phyloP scores from a whole-genome alignment of 2,888 invertebrate genomes.

The Clostera curtula region DNA sequence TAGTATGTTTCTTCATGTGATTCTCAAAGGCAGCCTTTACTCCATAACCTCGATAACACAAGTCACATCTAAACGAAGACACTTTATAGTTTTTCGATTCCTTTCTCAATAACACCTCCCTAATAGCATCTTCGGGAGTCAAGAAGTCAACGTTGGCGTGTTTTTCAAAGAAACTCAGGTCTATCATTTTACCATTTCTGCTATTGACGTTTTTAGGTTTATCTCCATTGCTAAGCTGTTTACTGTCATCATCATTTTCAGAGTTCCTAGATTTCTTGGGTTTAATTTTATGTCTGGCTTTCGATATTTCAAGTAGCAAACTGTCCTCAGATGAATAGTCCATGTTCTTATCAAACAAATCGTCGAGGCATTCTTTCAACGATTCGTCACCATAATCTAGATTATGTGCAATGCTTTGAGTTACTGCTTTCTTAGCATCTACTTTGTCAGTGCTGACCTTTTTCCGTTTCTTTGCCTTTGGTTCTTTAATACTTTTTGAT shows the following conservation, averaged over 20 bases:
- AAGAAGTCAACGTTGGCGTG: conserved; percentile 28
- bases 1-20: conserved; percentile 34
- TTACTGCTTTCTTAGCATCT: too few relatives aligned
- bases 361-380: too few relatives aligned
- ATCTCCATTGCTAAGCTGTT: background rate
- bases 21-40: conserved; percentile 28
- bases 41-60: conserved; percentile 34
- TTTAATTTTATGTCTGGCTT: too few relatives aligned
- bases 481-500: conserved; percentile 7
- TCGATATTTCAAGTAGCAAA: too few relatives aligned
- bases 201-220: conserved; percentile 6
- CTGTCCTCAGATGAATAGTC: too few relatives aligned
- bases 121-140: conserved; percentile 30
- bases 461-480: conserved; percentile 12
- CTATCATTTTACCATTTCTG: conserved; percentile 11
- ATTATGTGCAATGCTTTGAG: too few relatives aligned
- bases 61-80: conserved; percentile 32
- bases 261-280: too few relatives aligned
- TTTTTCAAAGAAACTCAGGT: conserved; percentile 27
- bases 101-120: conserved; percentile 31
- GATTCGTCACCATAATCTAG: too few relatives aligned
- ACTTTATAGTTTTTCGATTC: conserved; percentile 32
- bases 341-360: too few relatives aligned
- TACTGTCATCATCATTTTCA: too few relatives aligned
- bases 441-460: conserved; percentile 6